Base-by-base conservation (phyloP, 92 coral and sea anemone species). In the Heteractis magnifica region DNA sequence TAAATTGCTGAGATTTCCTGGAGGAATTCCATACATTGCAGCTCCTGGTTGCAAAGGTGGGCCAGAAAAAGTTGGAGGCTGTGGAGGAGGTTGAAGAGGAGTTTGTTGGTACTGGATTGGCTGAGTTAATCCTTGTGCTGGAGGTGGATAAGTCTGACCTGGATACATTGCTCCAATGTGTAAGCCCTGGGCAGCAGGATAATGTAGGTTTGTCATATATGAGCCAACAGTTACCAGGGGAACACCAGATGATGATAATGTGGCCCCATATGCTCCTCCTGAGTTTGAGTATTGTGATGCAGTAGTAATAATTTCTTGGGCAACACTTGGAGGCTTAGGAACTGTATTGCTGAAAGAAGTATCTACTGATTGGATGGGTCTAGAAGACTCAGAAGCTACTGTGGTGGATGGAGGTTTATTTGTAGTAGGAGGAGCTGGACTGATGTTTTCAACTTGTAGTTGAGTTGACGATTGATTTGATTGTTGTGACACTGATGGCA, bases 381-480 rank as follows among this genome's bases (percentile, higher is more conserved):
- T 89, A 16, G 89, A 85, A 10, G 90, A 88, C 5, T 93, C 97
- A n/a, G 84, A 49, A 68, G 88, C 41, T 10, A 87, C 49, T 82
- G 87, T 81, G 72, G 84, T 65, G 72, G 85, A 26, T 51, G 76
- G 59, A 34, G 84, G 84, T 50, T 76, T 81, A 82, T 84, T 84
- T n/a, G 86, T 74, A 6, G 97, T 90, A 10, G 93, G 87, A 16
- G 94, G 90, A 14, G 94, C 99, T 15, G 99, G 99, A 72, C 99
- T 96, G 81, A 96, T 90, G 73, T 96, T 96, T 77, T 96, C 99
- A 51, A 96, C 95, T 81, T 91, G 98, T 53, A 92, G 79, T 20
- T 91, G 95, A 56, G 98, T 84, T 56, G 91, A 87, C 9, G 92
- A 75, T 15, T 77, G 85, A 49, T 75, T 65, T 19, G 80, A 50